A percentile compares a stretch with the other conserved stretches of the same genome.
These are phyloP conservation scores for zebrafish (Danio rerio) DNA, from an alignment of 2,113 vertebrate genomes.

Conservation along the genomic window DNA sequence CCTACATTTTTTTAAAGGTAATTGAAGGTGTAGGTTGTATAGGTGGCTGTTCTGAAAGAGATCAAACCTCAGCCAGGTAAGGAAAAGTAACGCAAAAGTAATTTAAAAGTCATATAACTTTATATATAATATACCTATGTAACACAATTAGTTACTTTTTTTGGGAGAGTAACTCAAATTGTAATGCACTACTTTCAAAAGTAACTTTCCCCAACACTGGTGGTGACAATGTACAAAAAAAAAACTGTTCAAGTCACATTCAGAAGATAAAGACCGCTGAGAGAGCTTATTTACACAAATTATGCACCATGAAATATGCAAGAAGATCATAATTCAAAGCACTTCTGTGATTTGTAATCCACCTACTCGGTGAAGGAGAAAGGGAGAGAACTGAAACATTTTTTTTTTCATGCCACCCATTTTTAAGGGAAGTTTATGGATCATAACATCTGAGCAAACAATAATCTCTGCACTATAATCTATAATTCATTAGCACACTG, in stretches of 20 bases:
- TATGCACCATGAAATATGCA: slow-evolving; percentile 68
- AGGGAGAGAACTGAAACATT: not conserved
- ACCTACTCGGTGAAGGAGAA: slow-evolving; percentile 65
- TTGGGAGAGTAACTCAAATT: too few relatives aligned
- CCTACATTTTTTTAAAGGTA: too few relatives aligned
- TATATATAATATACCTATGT: too few relatives aligned
- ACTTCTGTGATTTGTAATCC: slow-evolving; percentile 67
- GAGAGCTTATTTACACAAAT: slow-evolving; percentile 64
- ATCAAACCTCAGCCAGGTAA: too few relatives aligned
- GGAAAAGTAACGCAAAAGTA: too few relatives aligned
- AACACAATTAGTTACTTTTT: too few relatives aligned
- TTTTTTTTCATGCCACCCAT: not conserved
- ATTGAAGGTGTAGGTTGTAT: too few relatives aligned
- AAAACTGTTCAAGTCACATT: slow-evolving; percentile 51
- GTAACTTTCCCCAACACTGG: too few relatives aligned
- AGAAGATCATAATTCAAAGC: slow-evolving; percentile 59
- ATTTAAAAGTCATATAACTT: too few relatives aligned
- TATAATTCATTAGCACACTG: not conserved
- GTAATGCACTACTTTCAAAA: too few relatives aligned
- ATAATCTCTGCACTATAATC: not conserved
- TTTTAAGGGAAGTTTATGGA: not conserved
- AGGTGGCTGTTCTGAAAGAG: too few relatives aligned
- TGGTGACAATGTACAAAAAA: slow-evolving; percentile 47
- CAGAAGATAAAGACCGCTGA: slow-evolving; percentile 4
- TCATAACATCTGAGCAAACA: not conserved